Percentiles rank a stretch among this genome's conserved stretches.
These are phyloP conservation scores for Cavia aperea DNA, from an alignment of 2,113 vertebrate genomes.

Conservation along the genomic window DNA sequence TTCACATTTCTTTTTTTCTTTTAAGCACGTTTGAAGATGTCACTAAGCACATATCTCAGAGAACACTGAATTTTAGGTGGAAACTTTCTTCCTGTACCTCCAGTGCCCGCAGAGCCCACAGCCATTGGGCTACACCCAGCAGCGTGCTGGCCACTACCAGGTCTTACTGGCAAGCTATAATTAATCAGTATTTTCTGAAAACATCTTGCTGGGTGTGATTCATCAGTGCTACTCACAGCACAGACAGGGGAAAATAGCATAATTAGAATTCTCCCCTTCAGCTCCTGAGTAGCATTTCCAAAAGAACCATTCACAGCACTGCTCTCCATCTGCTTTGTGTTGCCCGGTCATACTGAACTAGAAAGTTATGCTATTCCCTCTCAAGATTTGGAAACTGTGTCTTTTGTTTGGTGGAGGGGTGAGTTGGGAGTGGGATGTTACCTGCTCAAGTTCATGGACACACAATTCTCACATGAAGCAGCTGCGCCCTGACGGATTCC, in stretches of 20 bases:
- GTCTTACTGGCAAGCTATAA: neutral
- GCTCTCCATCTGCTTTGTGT: neutral
- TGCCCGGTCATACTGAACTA: neutral
- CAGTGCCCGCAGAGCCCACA: neutral
- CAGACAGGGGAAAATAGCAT: neutral
- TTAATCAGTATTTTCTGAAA: slow-evolving; percentile 38
- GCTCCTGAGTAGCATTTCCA: neutral
- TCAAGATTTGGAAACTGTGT: neutral
- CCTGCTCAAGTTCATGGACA: neutral
- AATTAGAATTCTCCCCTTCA: neutral
- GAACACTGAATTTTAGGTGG: slow-evolving; percentile 10
- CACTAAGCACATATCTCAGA: neutral
- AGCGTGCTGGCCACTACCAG: neutral
- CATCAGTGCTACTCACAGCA: neutral
- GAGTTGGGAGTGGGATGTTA: neutral
- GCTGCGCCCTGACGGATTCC: neutral
- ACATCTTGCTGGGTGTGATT: neutral
- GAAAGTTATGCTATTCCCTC: neutral
- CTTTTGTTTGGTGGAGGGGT: neutral
- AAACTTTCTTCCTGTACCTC: neutral
- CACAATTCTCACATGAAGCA: neutral
- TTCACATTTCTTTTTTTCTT: neutral
- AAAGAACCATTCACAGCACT: neutral
- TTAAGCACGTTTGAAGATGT: neutral
- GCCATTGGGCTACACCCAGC: neutral